phyloP scores from a whole-genome alignment of 1,140 invertebrate species.

The Pectinophora gossypiella region DNA sequence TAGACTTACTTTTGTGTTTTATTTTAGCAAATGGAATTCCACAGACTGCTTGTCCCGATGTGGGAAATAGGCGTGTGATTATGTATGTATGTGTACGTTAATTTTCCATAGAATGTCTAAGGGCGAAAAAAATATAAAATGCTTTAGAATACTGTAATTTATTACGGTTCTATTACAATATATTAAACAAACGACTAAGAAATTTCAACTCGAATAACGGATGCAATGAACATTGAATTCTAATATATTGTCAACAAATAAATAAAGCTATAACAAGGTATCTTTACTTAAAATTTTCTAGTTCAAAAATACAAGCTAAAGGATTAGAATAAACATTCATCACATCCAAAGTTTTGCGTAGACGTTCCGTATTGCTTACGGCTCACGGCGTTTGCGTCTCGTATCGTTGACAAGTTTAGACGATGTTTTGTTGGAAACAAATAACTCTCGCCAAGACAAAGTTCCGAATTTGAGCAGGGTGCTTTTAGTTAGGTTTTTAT shows the following conservation, averaged over 20 bases:
- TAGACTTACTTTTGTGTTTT: not conserved
- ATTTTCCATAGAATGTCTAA: no score
- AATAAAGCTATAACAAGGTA: slow-evolving; percentile 21
- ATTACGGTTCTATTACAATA: slow-evolving; percentile 62
- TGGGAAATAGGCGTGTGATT: no score
- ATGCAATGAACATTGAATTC: slow-evolving; percentile 23
- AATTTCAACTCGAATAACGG: slow-evolving; percentile 20
- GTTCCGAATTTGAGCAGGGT: no score
- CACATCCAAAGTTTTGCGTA: slow-evolving; percentile 16
- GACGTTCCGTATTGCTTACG: no score
- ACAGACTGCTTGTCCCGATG: no score
- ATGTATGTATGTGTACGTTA: no score
- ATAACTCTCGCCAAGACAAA: no score
- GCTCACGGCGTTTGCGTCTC: no score
- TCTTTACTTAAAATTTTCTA: slow-evolving; percentile 10
- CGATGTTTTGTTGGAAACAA: no score
- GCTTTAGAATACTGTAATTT: slow-evolving; percentile 69
- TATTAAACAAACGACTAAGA: slow-evolving; percentile 37
- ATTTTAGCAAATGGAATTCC: no score
- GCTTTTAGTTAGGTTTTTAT: no score
- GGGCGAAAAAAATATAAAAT: not conserved
- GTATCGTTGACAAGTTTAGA: no score
- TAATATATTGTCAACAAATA: slow-evolving; percentile 26
- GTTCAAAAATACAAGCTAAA: slow-evolving; percentile 8
- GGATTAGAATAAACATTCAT: slow-evolving; percentile 30